These are phyloP conservation scores for Rhagophthalmus giganteus DNA, from an alignment of 2,888 invertebrate genomes.

Conservation along the genomic window DNA sequence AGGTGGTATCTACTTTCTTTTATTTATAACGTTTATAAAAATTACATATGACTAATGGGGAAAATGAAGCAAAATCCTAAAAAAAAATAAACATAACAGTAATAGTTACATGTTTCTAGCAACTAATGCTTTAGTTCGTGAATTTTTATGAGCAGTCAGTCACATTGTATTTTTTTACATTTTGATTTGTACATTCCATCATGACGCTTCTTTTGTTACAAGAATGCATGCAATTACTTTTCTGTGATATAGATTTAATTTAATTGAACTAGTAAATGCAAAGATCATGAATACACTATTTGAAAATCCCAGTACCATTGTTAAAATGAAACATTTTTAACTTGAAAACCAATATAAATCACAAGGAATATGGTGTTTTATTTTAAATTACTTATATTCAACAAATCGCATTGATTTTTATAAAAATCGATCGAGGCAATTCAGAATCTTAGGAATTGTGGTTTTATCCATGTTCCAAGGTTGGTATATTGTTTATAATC, in stretches of 20 bases:
- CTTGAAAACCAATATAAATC: slow-evolving; percentile 23
- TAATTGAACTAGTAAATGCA: slow-evolving; percentile 10
- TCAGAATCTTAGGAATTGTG: too few species aligned
- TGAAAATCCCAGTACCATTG: background rate
- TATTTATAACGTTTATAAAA: too few species aligned
- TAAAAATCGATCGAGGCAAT: too few species aligned
- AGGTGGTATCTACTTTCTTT: too few species aligned
- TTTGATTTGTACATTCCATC: slow-evolving; percentile 15
- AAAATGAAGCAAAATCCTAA: too few species aligned
- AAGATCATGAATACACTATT: slow-evolving; percentile 3
- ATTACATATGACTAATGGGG: too few species aligned
- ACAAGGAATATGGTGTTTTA: slow-evolving; percentile 9
- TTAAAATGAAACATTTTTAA: slow-evolving; percentile 13
- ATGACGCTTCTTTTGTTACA: slow-evolving; percentile 18
- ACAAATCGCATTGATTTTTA: too few species aligned
- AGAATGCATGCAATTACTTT: slow-evolving; percentile 23
- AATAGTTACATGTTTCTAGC: slow-evolving; percentile 17
- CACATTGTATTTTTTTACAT: too few species aligned
- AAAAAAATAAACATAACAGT: slow-evolving; percentile 4
- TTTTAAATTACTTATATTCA: too few species aligned
- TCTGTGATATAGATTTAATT: slow-evolving; percentile 24
- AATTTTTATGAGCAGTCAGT: slow-evolving; percentile 9
- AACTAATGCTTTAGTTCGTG: background rate
- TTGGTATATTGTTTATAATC: too few species aligned
- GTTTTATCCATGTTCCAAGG: too few species aligned